A percentile compares a stretch with the other conserved stretches of the same genome.
These are phyloP conservation scores for Pseudomugil tenellus DNA, from an alignment of 2,797 vertebrate species.

Conservation along the genomic window DNA sequence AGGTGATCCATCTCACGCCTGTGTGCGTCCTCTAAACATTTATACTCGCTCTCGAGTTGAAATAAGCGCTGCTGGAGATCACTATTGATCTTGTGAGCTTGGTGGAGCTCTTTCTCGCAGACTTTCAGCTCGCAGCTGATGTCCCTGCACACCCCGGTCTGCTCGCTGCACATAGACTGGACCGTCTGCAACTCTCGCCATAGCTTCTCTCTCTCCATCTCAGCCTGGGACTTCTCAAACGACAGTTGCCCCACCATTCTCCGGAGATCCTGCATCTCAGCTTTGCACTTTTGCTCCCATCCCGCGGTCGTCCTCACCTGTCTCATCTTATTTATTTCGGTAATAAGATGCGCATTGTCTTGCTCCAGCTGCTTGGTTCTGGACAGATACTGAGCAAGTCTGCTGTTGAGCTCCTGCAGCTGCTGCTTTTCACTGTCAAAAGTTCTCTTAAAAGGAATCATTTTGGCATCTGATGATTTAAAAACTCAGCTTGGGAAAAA, in stretches of 20 bases:
- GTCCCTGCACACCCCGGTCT: constrained; percentile 79
- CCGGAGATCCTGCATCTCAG: constrained; percentile 86
- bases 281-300: constrained; percentile 67
- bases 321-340: constrained; percentile 82
- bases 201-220: constrained; percentile 88
- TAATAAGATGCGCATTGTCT: constrained; percentile 86
- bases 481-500: constrained; percentile 1
- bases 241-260: constrained; percentile 85
- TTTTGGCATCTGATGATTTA: constrained; percentile 57
- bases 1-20: constrained; percentile 77
- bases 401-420: constrained; percentile 90
- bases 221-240: constrained; percentile 85
- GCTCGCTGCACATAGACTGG: constrained; percentile 80
- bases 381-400: constrained; percentile 88
- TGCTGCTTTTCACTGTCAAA: constrained; percentile 88
- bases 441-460: constrained; percentile 86
- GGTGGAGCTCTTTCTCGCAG: constrained; percentile 82
- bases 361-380: constrained; percentile 90
- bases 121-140: constrained; percentile 85
- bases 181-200: constrained; percentile 85
- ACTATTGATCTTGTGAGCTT: constrained; percentile 79
- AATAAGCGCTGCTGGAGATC: constrained; percentile 86
- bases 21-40: constrained; percentile 82
- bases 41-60: constrained; percentile 82
- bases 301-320: constrained; percentile 55